Base-by-base conservation (phyloP, 2,113 vertebrate genomes). In the Pleuronectes platessa region DNA sequence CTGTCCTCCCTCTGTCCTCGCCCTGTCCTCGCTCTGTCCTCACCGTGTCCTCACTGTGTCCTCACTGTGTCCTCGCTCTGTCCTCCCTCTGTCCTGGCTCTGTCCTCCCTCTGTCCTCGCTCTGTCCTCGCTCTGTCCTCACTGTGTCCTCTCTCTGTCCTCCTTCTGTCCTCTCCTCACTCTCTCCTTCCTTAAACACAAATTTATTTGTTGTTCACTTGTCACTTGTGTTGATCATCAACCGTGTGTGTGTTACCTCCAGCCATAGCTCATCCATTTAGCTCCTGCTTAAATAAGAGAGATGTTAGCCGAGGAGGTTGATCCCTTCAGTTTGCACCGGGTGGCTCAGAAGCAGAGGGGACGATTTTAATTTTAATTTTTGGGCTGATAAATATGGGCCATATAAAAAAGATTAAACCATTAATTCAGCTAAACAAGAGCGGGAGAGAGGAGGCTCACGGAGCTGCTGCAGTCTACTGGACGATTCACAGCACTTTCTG, bases 151-250 rank as follows among this genome's bases (percentile, higher is more conserved):
- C 24, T 1, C 24, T 24, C 24, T 24, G 24, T 24, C 24, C 24
- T 24, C 24, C 24, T 2, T 24, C 24, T 24, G 24, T 24, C 24
- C 24, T 24, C 24, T 24, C 24, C 24, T 24, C 24, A 0, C 24
- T 24, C 24, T 24, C 24, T 24, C 24, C 24, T 45, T 72, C 77
- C 81, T 91, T 85, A 86, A 85, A 79, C 76, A 76, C 74, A 79
- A 82, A 89, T 86, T 77, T 76, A 81, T 89, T 76, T 89, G 82
- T 84, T 86, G 81, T 85, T 86, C 76, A 82, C 90, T 83, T 74
- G 84, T 92, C 81, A 82, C 74, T 90, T 78, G 68, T 70, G 62
- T 76, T 88, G 58, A 64, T 79, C 71, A 82, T 71, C 79, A 84
- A 56, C 78, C 58, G 26, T 72, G 75, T 65, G 75, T 65, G 58